phyloP scores from a whole-genome alignment of 2,888 invertebrate genomes.

The Iselma pallidipennis region DNA sequence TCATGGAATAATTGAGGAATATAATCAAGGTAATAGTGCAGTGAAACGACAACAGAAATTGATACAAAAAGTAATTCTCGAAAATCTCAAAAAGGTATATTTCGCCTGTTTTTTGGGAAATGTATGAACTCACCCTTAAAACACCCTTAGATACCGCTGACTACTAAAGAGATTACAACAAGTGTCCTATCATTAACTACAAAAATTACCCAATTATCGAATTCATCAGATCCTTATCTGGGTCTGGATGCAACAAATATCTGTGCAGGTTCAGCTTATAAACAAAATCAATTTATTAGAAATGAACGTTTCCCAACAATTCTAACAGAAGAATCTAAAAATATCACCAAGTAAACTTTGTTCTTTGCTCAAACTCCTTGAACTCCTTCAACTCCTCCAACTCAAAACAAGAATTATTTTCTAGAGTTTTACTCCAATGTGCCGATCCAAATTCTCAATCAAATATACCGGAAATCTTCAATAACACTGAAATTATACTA shows the following conservation, averaged over 20 bases:
- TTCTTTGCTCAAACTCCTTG: background rate
- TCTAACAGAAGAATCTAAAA: background rate
- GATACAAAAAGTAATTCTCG: background rate
- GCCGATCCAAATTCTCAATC: constrained; percentile 1
- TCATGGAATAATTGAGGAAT: constrained; percentile 6
- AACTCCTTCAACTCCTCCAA: too few relatives aligned
- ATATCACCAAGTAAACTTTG: background rate
- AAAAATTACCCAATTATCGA: background rate
- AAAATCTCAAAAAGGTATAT: background rate
- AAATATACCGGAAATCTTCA: background rate
- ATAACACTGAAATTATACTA: background rate
- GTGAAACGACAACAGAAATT: background rate
- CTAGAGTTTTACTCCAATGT: constrained; percentile 1
- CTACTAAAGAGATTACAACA: background rate
- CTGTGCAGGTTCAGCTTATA: background rate
- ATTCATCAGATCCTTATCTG: background rate
- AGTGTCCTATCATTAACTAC: background rate
- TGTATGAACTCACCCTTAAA: too few relatives aligned
- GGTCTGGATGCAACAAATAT: constrained; percentile 1
- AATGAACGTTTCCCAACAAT: constrained; percentile 2
- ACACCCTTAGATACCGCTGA: background rate
- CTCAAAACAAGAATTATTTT: too few relatives aligned
- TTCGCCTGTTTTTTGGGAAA: too few relatives aligned
- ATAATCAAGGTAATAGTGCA: background rate
- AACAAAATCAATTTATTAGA: background rate